Conservation (phyloP, 2,888 invertebrate species). For the Merodon equestris region DNA sequence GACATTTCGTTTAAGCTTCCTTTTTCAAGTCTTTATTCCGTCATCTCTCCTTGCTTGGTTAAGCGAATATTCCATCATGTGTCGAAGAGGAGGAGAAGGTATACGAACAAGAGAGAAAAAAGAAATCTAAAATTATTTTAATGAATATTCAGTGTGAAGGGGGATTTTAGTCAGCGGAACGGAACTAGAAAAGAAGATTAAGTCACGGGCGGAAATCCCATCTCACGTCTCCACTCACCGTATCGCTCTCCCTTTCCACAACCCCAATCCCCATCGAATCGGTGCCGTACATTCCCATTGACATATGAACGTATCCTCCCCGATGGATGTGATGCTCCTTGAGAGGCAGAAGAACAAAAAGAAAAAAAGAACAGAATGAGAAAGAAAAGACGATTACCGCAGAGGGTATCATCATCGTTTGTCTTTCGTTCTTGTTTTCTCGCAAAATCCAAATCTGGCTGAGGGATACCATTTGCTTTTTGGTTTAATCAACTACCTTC, state of each 20-base stretch:
- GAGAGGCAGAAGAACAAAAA: not conserved
- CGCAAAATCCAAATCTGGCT: conserved; percentile 4
- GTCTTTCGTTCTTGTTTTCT: conserved; percentile 9
- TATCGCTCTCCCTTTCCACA: conserved; percentile 22
- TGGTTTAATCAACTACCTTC: conserved; percentile 56
- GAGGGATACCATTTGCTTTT: conserved; percentile 40
- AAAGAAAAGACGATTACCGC: conserved; percentile 15
- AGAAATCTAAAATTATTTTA: conserved; percentile 51
- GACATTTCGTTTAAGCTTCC: conserved; percentile 29
- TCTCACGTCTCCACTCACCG: conserved; percentile 28
- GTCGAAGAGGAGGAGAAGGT: conserved; percentile 2
- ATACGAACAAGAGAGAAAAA: conserved; percentile 9
- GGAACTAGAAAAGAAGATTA: conserved; percentile 1
- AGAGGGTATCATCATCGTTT: conserved; percentile 42
- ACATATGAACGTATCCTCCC: not conserved
- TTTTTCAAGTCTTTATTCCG: too few species aligned
- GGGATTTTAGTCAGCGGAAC: conserved; percentile 3
- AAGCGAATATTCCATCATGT: conserved; percentile 27
- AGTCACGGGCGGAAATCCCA: conserved; percentile 34
- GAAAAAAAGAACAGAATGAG: too few species aligned
- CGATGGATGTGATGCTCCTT: conserved; percentile 23
- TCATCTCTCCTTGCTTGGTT: conserved; percentile 1
- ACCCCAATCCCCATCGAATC: conserved; percentile 5
- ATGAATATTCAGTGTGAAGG: conserved; percentile 54
- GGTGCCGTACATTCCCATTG: conserved; percentile 3